Evolutionary conservation across 1,140 invertebrate genomes (phyloP), one percentile per base, ranked within the genome.

Genomic region (Pachypeltis micranthus): DNA sequence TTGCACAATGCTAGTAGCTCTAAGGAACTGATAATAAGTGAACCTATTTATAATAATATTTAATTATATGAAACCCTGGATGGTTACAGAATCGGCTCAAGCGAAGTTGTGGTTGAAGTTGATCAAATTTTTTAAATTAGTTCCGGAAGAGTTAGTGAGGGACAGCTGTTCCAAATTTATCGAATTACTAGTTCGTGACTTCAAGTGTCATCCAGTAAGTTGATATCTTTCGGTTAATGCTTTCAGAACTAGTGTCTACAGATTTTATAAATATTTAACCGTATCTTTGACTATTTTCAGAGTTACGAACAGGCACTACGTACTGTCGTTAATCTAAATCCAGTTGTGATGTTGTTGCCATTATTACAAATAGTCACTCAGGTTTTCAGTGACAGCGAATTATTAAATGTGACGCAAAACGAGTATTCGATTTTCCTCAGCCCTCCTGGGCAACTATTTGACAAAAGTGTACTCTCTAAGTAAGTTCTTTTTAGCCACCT

Each of bases 341-440:
- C 87, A 0, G 80, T 84, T 29, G 72, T 76, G n/a, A 77, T 89
- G 54, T 73, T 89, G 16, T 80, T 82, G 2, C 66, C 72, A 12
- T 61, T 88, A 25, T 71, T 90, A 1, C 71, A 74, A 1, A 75
- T 76, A 31, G 76, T 84, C 2, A 77, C 77, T 21, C 71, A 75
- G 2, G 77, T 84, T 65, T 75, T 95, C 1, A 76, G 78, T 44
- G 81, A 89, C 70, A 73, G 82, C 0, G 82, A 81, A 57, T 81
- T 94, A 63, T 75, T 84, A n/a, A 77, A 80, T 65, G 81, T 96
- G 14, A 87, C 86, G 0, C 81, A 87, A 66, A 86, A 91, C 65
- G 92, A 98, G 70, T 95, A 92, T 75, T 87, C 89, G 67, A 93
- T 88, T 12, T 98, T 85, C 77, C 76, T 87, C 34, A 93, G 87